phyloP scores from a whole-genome alignment of 2,113 vertebrate genomes.

The Recurvirostra avosetta region DNA sequence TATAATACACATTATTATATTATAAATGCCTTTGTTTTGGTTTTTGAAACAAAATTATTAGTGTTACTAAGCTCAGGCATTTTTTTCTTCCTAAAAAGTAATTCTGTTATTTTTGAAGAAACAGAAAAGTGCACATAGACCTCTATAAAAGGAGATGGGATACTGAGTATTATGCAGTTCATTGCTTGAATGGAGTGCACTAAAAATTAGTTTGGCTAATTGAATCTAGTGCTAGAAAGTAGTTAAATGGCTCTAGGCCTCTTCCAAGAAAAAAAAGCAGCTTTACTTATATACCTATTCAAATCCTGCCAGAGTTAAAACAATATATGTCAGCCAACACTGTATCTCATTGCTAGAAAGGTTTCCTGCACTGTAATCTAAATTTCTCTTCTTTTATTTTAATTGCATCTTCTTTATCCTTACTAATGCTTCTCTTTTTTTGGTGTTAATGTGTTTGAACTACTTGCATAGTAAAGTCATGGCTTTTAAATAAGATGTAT shows the following conservation, averaged over 20 bases:
- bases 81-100: neutral
- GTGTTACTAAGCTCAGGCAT: neutral
- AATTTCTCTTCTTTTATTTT: neutral
- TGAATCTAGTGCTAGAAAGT: neutral
- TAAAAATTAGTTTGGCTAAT: neutral
- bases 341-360: neutral
- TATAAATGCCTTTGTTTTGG: neutral
- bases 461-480: neutral
- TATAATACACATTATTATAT: neutral
- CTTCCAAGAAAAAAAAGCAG: neutral
- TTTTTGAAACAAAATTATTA: neutral
- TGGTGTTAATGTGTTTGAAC: neutral
- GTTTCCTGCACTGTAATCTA: neutral
- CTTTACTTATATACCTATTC: neutral
- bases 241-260: neutral
- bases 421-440: neutral
- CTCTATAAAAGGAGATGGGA: neutral
- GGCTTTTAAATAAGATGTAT: neutral
- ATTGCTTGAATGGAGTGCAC: neutral
- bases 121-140: neutral
- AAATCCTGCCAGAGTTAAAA: neutral
- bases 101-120: neutral
- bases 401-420: neutral
- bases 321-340: neutral
- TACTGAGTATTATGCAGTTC: neutral